Base-by-base conservation (phyloP, 2,888 invertebrate species). In the Apomyelois bistriatella region DNA sequence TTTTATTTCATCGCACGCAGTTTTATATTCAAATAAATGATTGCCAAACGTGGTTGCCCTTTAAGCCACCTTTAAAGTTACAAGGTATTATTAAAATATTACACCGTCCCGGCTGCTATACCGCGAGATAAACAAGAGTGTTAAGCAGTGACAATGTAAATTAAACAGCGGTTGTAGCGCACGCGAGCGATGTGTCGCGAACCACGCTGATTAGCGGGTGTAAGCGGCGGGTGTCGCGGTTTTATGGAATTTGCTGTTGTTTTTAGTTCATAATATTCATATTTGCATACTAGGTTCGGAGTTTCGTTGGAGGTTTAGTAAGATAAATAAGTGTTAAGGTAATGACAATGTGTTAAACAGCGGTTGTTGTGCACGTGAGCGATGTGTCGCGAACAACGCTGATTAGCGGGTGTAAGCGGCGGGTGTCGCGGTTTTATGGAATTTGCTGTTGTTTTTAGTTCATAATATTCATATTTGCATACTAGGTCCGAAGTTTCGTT, bases 291-390 rank as follows among this genome's bases (percentile, higher is more conserved):
- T 22, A 22, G 22, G 22, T 22, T 5, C 22, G 2, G 22, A 22
- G 22, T 22, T 22, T 22, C 22, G 2, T 22, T 5, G 22, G 22
- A n/a, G 22, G 22, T 22, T 22, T 2, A 22, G 15, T 10, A 16
- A 32, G 46, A 46, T 46, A 30, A 46, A 35, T 32, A 32, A 15
- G 46, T 46, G 46, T 46, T 46, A 46, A 46, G 32, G 32, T 5
- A 32, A 32, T n/a, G n/a, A 10, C 32, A 32, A 46, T n/a, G 32
- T 46, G 46, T 46, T 46, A 43, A 46, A 46, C 15, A 46, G 32
- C 15, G 32, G 32, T 46, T 13, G 37, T 12, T 12, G n/a, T 13
- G 46, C 46, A 46, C 30, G 46, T 32, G 43, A 28, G 42, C 42
- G 42, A 40, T 41, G 22, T 17, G 43, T 30, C 9, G 13, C 13